Conservation (phyloP, 2,797 vertebrate genomes). For the Vipera ursinii region DNA sequence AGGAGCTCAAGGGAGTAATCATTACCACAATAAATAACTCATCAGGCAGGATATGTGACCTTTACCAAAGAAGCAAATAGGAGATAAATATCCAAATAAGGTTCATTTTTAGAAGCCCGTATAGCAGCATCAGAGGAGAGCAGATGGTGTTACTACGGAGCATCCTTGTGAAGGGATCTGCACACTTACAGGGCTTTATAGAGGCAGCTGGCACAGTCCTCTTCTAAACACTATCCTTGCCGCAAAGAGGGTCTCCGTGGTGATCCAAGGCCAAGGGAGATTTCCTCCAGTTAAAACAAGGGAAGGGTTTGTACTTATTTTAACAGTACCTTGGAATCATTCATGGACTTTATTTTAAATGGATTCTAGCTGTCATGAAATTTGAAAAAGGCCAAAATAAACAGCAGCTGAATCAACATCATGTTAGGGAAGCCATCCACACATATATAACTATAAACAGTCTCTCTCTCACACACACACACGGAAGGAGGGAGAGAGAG, state of each 20-base stretch:
- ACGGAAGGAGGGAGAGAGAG: too few relatives aligned
- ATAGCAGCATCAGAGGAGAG: neutral
- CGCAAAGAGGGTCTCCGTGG: neutral
- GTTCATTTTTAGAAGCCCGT: neutral
- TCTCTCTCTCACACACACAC: neutral
- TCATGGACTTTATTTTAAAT: neutral
- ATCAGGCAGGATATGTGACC: conserved; percentile 38
- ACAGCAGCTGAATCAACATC: neutral
- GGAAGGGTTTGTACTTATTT: neutral
- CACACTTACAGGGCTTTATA: conserved; percentile 10
- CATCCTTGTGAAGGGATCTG: conserved; percentile 13
- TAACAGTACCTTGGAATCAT: neutral
- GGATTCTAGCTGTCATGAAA: neutral
- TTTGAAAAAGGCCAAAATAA: neutral
- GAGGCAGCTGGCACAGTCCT: neutral
- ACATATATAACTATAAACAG: neutral
- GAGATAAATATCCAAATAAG: conserved; percentile 16
- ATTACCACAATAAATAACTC: conserved; percentile 33
- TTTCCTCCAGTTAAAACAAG: neutral
- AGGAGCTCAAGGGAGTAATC: conserved; percentile 5
- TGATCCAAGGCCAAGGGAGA: conserved; percentile 6
- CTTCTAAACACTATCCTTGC: neutral
- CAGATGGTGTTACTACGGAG: conserved; percentile 26
- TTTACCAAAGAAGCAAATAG: neutral
- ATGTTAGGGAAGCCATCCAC: neutral